Base-by-base conservation (phyloP, 2,888 invertebrate genomes). In the Autographa pulchrina region DNA sequence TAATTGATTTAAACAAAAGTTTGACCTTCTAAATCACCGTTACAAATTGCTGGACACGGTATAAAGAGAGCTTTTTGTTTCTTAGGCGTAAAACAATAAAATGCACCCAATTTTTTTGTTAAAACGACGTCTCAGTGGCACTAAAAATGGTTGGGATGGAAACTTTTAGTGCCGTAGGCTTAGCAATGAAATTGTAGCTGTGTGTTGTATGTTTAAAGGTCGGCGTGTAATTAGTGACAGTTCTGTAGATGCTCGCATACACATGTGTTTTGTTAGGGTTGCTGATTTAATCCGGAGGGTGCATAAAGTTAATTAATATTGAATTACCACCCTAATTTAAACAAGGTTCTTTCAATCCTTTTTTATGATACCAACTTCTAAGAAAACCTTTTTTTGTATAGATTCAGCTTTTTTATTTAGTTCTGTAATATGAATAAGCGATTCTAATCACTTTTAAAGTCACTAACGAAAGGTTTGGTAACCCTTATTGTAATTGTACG, bases 211-310 rank as follows among this genome's bases (percentile, higher is more conserved):
- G 64, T 65, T 76, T 52, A 67, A 80, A 80, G 77, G 72, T 80
- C 77, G 62, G 14, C 20, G 11, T 13, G 71, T 63, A 76, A 80
- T 77, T 72, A 77, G 67, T 56, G 31, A 65, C 63, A 56, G 59
- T 56, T 58, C 31, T 58, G 63, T 65, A 18, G 59, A 64, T 65
- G 52, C 38, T 35, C 20, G 43, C 9, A 35, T 43, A 32, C 59
- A 20, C 61, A 13, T 14, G 31, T 59, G n/a, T 43, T 69, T 25
- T 56, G 18, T 8, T 38, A 77, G 65, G 77, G 72, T 9, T 76
- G 56, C 14, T 62, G 20, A 25, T 13, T 16, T 56, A 56, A 58
- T 5, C n/a, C 0, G 35, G 31, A 35, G 54, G 62, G 67, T 31
- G 54, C 41, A 62, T 43, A 48, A 54, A 38, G 35, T 56, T 35